phyloP scores from a whole-genome alignment of 2,797 vertebrate genomes.

The Hypotaenidia okinawae region DNA sequence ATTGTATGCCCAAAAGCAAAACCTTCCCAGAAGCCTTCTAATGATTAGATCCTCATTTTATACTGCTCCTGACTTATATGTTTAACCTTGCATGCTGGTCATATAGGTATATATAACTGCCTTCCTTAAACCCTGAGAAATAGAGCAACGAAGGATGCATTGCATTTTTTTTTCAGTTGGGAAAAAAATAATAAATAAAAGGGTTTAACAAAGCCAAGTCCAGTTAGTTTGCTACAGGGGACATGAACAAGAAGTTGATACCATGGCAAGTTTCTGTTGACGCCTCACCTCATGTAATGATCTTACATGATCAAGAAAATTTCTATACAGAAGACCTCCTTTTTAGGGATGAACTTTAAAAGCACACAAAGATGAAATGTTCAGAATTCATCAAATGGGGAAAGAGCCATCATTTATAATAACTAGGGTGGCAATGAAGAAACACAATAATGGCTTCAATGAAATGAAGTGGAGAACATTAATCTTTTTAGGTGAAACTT shows the following conservation, averaged over 20 bases:
- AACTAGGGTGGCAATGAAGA: constrained; percentile 27
- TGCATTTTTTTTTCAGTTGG: neutral
- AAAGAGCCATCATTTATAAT: constrained; percentile 31
- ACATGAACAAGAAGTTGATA: neutral
- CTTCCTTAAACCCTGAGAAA: neutral
- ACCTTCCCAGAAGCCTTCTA: neutral
- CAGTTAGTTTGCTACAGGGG: neutral
- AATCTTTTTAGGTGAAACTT: constrained; percentile 11
- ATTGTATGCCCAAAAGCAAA: neutral
- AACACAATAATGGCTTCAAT: neutral
- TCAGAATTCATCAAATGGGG: constrained; percentile 11
- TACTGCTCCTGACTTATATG: neutral
- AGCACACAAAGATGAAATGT: constrained; percentile 6
- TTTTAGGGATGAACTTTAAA: constrained; percentile 3
- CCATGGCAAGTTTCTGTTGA: neutral
- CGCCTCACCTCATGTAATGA: neutral
- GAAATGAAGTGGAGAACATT: neutral
- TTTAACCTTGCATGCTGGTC: neutral
- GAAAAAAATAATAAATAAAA: neutral
- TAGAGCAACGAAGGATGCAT: neutral
- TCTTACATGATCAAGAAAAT: neutral
- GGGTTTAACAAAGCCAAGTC: neutral
- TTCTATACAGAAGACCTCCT: neutral
- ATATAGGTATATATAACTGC: neutral
- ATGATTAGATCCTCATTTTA: neutral